These are phyloP conservation scores for Melozone crissalis DNA, from an alignment of 2,113 vertebrate species.

Conservation along the genomic window DNA sequence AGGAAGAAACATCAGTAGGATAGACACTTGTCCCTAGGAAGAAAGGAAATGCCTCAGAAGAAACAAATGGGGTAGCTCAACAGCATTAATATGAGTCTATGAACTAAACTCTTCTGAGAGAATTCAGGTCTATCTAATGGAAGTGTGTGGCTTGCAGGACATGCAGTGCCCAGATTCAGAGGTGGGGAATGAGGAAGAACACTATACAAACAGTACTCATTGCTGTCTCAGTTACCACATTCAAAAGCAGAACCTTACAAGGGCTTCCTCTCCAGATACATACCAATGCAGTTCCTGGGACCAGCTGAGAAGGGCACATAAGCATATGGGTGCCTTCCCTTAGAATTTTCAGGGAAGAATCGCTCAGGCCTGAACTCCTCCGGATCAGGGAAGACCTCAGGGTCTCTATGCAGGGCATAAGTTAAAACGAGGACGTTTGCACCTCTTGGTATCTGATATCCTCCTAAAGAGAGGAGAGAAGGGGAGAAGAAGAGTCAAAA, in stretches of 20 bases:
- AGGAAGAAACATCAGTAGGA: background rate
- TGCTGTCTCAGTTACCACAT: background rate
- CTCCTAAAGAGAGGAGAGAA: slow-evolving; percentile 67
- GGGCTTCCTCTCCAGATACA: slow-evolving; percentile 1
- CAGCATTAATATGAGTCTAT: background rate
- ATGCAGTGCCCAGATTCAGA: background rate
- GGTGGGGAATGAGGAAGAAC: accelerated
- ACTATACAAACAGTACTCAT: accelerated
- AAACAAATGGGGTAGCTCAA: background rate
- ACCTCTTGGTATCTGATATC: slow-evolving; percentile 81
- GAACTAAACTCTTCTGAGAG: background rate
- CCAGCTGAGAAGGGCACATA: slow-evolving; percentile 96
- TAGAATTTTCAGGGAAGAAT: slow-evolving; percentile 84
- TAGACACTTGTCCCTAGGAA: background rate
- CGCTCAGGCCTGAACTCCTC: slow-evolving; percentile 91
- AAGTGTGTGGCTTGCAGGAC: background rate
- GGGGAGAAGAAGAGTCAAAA: background rate
- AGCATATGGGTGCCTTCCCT: slow-evolving; percentile 82
- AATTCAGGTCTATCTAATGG: background rate
- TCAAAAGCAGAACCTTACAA: background rate
- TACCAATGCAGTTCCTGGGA: slow-evolving; percentile 94
- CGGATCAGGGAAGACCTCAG: slow-evolving; percentile 83
- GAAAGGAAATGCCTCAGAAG: background rate
- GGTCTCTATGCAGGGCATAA: slow-evolving; percentile 88
- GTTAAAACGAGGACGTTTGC: slow-evolving; percentile 77